Percentiles rank a stretch among this genome's conserved stretches.
phyloP scores from a whole-genome alignment of 2,113 vertebrate genomes.

The Oostethus manadensis region DNA sequence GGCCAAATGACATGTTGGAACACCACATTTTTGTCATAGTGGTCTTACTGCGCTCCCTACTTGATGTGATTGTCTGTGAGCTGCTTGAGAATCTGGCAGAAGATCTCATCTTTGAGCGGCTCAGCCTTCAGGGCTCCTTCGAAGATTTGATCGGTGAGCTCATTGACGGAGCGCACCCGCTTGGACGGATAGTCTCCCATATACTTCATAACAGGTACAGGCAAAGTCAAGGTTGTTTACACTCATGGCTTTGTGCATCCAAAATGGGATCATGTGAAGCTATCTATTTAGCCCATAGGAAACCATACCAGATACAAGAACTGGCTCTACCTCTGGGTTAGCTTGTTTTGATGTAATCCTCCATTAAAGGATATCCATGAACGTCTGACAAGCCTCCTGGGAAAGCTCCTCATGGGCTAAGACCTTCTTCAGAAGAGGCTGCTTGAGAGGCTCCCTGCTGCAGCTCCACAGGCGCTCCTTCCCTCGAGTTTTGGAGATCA shows the following conservation, averaged over 20 bases:
- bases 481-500: conserved; percentile 89
- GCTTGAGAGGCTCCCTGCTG: conserved; percentile 91
- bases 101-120: conserved; percentile 93
- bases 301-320: background rate
- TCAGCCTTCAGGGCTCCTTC: conserved; percentile 93
- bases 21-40: background rate
- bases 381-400: conserved; percentile 90
- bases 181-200: conserved; percentile 98
- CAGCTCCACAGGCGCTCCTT: conserved; percentile 95
- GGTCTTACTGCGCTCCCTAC: conserved; percentile 57
- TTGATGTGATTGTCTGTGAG: conserved; percentile 93
- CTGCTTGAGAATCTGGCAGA: conserved; percentile 94
- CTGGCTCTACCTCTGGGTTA: background rate
- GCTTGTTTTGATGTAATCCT: background rate
- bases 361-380: conserved; percentile 84
- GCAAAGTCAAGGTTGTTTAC: conserved; percentile 71
- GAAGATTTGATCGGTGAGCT: conserved; percentile 98
- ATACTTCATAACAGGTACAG: conserved; percentile 88
- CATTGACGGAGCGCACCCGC: conserved; percentile 84
- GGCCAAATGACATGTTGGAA: conserved; percentile 4
- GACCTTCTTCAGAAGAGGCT: conserved; percentile 90
- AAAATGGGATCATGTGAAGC: background rate
- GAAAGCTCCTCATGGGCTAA: conserved; percentile 87
- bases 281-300: background rate
- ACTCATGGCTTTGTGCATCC: background rate